Percentiles rank a stretch among this genome's conserved stretches.
Evolutionary conservation across 2,888 invertebrate genomes (phyloP).

Genomic region (Idaea biselata): DNA sequence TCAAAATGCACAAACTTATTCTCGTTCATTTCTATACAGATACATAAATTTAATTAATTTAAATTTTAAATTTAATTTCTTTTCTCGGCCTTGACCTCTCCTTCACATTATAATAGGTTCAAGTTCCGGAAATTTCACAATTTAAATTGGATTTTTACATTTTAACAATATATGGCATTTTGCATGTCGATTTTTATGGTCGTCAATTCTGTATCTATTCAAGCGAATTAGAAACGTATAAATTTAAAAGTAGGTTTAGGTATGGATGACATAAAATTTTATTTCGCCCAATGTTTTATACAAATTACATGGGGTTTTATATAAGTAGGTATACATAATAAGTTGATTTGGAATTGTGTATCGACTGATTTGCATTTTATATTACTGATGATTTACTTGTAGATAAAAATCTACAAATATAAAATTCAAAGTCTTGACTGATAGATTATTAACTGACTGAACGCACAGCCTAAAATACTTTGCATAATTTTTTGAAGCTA

Average conservation of each 20-base stretch:
- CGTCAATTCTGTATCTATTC: not conserved
- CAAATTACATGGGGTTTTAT: not conserved
- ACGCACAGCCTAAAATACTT: no score
- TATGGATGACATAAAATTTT: not conserved
- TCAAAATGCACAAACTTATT: not conserved
- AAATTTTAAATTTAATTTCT: constrained; percentile 35
- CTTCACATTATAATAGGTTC: constrained; percentile 21
- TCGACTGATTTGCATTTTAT: not conserved
- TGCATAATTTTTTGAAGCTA: no score
- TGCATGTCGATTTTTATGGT: constrained; percentile 8
- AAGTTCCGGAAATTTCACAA: not conserved
- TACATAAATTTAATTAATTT: constrained; percentile 25
- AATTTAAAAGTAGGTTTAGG: not conserved
- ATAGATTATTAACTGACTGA: no score
- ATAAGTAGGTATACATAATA: not conserved
- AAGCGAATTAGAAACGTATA: constrained; percentile 3
- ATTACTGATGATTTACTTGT: not conserved
- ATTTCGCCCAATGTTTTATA: not conserved
- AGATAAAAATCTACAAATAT: not conserved
- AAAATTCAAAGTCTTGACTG: no score
- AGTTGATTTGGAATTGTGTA: not conserved
- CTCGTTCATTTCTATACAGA: constrained; percentile 15
- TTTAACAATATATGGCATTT: constrained; percentile 7
- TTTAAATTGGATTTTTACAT: constrained; percentile 19
- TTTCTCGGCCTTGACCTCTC: constrained; percentile 41